phyloP scores from a whole-genome alignment of 1,140 invertebrate genomes.

The Pentalonia nigronervosa region DNA sequence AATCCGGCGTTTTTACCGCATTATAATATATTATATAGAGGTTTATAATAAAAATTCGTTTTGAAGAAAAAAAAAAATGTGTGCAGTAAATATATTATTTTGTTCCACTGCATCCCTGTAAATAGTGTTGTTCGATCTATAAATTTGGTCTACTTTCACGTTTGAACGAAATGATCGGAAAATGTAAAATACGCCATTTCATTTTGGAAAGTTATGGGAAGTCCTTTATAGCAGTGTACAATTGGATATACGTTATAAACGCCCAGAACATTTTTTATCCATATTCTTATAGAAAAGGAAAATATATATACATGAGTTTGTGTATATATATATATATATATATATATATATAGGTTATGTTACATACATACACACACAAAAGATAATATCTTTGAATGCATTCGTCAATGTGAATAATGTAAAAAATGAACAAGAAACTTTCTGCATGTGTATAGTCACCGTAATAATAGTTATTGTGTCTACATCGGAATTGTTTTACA shows the following conservation, averaged over 20 bases:
- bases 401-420: not conserved
- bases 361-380: too few species aligned
- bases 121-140: not conserved
- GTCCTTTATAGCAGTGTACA: not conserved
- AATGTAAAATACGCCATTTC: not conserved
- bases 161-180: not conserved
- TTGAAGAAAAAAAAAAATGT: not conserved
- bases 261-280: not conserved
- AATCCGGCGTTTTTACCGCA: too few species aligned
- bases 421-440: not conserved
- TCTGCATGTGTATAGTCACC: not conserved
- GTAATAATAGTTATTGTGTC: not conserved
- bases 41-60: not conserved
- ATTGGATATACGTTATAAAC: conserved; percentile 18
- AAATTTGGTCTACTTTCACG: not conserved
- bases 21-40: too few species aligned
- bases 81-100: not conserved
- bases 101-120: not conserved
- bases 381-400: not conserved
- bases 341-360: too few species aligned
- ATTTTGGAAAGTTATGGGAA: not conserved
- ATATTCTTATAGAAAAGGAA: not conserved
- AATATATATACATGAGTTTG: not conserved
- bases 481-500: too few species aligned
- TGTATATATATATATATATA: not conserved